phyloP scores from a whole-genome alignment of 2,113 vertebrate genomes.

The Podarcis muralis region DNA sequence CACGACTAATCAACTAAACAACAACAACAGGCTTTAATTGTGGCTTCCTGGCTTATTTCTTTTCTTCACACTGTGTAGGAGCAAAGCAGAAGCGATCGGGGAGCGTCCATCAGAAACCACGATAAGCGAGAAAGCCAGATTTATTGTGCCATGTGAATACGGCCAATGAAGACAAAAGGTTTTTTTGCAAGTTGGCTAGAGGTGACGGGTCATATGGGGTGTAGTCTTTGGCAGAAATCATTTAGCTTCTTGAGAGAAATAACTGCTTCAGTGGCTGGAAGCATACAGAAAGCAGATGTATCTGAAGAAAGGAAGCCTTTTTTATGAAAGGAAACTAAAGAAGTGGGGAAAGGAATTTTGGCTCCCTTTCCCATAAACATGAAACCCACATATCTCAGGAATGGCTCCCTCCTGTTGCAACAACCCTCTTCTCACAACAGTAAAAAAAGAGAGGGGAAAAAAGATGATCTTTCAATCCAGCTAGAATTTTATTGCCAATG shows the following conservation, averaged over 20 bases:
- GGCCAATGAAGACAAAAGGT: neutral
- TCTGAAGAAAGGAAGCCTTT: neutral
- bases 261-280: neutral
- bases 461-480: neutral
- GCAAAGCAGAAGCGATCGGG: no score
- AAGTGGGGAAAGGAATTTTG: constrained; percentile 3
- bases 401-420: neutral
- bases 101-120: no score
- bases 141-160: no score
- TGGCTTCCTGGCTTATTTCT: no score
- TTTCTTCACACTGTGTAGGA: no score
- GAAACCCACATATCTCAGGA: neutral
- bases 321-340: constrained; percentile 17
- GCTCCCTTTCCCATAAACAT: neutral
- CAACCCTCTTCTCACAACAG: neutral
- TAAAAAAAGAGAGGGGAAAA: neutral
- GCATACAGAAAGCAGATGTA: neutral
- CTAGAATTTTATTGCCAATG: neutral
- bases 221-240: neutral
- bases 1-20: no score
- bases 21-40: no score
- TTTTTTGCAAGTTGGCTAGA: neutral
- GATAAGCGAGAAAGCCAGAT: no score
- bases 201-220: neutral
- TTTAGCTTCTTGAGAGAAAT: neutral